These are phyloP conservation scores for Ichneumon xanthorius DNA, from an alignment of 2,888 invertebrate species.

Conservation along the genomic window DNA sequence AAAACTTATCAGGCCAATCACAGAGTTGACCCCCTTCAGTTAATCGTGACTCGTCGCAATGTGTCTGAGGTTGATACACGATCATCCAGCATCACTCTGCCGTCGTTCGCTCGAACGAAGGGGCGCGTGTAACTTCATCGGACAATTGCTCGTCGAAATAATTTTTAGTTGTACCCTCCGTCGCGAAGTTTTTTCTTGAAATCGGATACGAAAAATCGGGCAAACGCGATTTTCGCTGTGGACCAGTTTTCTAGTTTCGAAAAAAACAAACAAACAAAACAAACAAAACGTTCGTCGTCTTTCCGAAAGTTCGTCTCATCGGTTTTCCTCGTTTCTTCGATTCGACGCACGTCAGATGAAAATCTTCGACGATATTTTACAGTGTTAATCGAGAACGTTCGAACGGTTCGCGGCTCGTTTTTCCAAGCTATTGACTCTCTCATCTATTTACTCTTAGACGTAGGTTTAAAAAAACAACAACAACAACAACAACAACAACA, in stretches of 20 bases:
- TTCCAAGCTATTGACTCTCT: conserved; percentile 72
- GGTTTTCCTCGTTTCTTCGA: conserved; percentile 59
- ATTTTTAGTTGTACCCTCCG: conserved; percentile 34
- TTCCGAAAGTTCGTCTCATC: conserved; percentile 42
- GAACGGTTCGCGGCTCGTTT: conserved; percentile 64
- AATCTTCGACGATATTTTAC: conserved; percentile 66
- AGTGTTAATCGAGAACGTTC: conserved; percentile 69
- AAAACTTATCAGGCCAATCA: conserved; percentile 73
- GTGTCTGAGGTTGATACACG: conserved; percentile 29
- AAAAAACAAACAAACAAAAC: not conserved
- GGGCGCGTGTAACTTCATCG: conserved; percentile 19
- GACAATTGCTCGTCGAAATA: conserved; percentile 30
- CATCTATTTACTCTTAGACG: conserved; percentile 77
- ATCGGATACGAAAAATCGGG: not conserved
- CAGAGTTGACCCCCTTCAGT: conserved; percentile 47
- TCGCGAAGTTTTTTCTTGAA: conserved; percentile 38
- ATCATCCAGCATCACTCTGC: conserved; percentile 15
- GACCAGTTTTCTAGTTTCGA: conserved; percentile 2
- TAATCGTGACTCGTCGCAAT: conserved; percentile 25
- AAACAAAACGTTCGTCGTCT: conserved; percentile 34
- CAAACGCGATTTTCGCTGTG: conserved; percentile 7
- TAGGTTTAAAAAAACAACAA: conserved; percentile 75
- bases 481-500: conserved; percentile 72
- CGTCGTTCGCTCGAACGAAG: conserved; percentile 13
- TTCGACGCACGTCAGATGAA: conserved; percentile 28